phyloP scores from a whole-genome alignment of 2,888 invertebrate species.

The Lottia gigantea region DNA sequence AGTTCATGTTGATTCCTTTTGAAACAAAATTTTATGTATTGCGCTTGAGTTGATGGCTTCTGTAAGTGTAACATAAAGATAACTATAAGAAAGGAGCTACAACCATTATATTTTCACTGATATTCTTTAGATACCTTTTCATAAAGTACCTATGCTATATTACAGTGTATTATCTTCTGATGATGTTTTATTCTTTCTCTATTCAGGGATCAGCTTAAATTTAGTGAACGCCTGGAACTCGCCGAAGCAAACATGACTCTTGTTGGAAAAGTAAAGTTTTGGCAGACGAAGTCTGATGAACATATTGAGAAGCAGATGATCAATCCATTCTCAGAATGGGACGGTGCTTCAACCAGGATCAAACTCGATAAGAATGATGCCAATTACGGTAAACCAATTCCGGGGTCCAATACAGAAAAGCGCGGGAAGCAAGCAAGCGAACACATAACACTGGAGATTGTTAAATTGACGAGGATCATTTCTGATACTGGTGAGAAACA shows the following conservation, averaged over 20 bases:
- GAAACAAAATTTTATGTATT: no score
- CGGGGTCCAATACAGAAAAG: slow-evolving; percentile 89
- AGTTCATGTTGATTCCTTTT: no score
- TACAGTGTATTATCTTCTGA: no score
- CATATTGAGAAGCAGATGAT: slow-evolving; percentile 83
- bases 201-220: no score
- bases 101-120: no score
- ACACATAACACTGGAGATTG: slow-evolving; percentile 86
- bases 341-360: slow-evolving; percentile 57
- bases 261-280: slow-evolving; percentile 18
- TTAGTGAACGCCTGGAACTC: no score
- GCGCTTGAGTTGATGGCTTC: no score
- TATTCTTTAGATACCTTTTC: no score
- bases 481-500: slow-evolving; percentile 79
- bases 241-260: not conserved
- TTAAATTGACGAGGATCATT: slow-evolving; percentile 91
- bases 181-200: no score
- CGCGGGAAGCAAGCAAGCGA: slow-evolving; percentile 89
- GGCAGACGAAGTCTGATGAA: slow-evolving; percentile 77
- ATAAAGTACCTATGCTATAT: no score
- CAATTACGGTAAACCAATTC: slow-evolving; percentile 74
- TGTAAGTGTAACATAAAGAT: no score
- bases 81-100: no score
- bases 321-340: slow-evolving; percentile 77
- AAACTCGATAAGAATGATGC: slow-evolving; percentile 71